Conservation (phyloP, 2,888 invertebrate species). For the Pseudoips prasinana region DNA sequence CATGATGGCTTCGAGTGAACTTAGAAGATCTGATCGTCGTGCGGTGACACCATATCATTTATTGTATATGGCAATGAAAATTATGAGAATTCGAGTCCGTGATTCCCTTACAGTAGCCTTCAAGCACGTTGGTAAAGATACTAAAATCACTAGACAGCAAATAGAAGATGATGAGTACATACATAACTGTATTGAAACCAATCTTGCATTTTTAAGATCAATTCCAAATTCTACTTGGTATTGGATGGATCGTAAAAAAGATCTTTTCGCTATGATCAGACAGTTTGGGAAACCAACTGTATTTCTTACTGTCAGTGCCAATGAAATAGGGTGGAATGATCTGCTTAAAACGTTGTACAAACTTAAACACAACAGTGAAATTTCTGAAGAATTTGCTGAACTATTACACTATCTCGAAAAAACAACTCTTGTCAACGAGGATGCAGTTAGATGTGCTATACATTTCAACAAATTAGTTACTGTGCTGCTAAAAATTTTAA, state of each 20-base stretch:
- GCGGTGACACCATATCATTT: too few species aligned
- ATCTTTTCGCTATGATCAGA: slow-evolving; percentile 43
- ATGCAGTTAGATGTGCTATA: slow-evolving; percentile 38
- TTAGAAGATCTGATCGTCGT: too few species aligned
- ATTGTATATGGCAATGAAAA: too few species aligned
- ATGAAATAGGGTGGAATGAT: slow-evolving; percentile 50
- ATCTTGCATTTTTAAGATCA: slow-evolving; percentile 45
- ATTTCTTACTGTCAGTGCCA: slow-evolving; percentile 47
- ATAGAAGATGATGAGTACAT: too few species aligned
- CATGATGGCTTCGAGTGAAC: too few species aligned
- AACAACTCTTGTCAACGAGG: slow-evolving; percentile 31
- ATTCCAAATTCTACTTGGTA: slow-evolving; percentile 55
- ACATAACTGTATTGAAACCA: too few species aligned
- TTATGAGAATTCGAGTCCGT: too few species aligned
- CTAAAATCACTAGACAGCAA: too few species aligned
- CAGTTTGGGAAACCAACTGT: slow-evolving; percentile 43
- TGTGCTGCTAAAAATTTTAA: slow-evolving; percentile 31
- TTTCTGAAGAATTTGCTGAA: slow-evolving; percentile 14
- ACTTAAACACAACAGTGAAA: slow-evolving; percentile 37
- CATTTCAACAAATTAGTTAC: slow-evolving; percentile 47
- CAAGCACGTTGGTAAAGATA: too few species aligned
- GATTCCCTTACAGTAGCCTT: too few species aligned
- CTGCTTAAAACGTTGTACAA: slow-evolving; percentile 43
- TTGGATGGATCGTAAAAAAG: slow-evolving; percentile 46
- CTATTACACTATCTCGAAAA: slow-evolving; percentile 15